Percentiles rank a stretch among this genome's conserved stretches.
phyloP scores from a whole-genome alignment of 2,113 vertebrate species.

The Alethe castanea region DNA sequence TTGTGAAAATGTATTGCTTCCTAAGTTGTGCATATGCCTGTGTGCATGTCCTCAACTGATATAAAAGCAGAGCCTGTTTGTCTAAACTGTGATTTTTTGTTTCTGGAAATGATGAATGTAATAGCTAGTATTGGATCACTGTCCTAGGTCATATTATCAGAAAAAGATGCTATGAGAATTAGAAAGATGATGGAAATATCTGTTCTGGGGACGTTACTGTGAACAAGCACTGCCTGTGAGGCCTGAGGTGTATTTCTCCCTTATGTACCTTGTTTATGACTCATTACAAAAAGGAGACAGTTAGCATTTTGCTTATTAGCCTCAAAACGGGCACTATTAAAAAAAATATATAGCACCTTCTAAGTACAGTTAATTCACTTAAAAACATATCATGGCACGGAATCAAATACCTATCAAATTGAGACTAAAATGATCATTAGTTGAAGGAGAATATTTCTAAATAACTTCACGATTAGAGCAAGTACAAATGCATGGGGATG shows the following conservation, averaged over 20 bases:
- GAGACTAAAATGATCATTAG: background rate
- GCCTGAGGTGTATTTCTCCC: background rate
- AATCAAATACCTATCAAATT: background rate
- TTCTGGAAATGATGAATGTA: background rate
- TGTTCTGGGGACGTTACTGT: fast-evolving
- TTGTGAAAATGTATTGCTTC: background rate
- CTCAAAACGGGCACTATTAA: background rate
- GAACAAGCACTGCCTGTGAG: background rate
- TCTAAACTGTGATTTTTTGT: background rate
- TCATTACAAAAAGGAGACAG: background rate
- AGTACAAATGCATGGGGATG: background rate
- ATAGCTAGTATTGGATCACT: background rate
- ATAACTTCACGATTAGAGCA: background rate
- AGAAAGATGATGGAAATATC: background rate
- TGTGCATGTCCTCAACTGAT: background rate
- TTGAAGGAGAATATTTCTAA: background rate
- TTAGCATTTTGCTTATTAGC: background rate
- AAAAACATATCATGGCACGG: background rate
- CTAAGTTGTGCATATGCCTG: background rate
- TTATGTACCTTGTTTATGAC: background rate
- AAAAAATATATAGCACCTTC: background rate
- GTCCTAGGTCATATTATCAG: background rate
- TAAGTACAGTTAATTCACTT: background rate
- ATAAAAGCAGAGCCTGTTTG: background rate
- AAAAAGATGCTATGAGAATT: background rate